These are phyloP conservation scores for Synergus umbraculus DNA, from an alignment of 2,888 invertebrate genomes.

Conservation along the genomic window DNA sequence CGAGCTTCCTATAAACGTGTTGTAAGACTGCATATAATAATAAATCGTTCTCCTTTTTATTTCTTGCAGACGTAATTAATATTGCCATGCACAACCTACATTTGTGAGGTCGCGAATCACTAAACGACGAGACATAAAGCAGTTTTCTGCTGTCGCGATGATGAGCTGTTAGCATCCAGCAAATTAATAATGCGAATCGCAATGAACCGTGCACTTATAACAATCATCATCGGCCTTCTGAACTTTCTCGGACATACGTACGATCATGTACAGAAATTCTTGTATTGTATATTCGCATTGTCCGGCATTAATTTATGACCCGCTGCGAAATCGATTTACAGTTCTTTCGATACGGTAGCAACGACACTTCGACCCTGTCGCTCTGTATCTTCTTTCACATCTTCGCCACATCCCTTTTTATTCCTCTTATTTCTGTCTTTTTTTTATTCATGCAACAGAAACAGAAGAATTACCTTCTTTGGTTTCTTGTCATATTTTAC, in stretches of 20 bases:
- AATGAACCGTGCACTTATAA: neutral
- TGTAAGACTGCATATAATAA: neutral
- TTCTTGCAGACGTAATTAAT: neutral
- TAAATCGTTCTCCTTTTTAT: slow-evolving; percentile 18
- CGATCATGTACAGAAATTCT: neutral
- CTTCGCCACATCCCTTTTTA: slow-evolving; percentile 1
- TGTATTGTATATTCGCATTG: neutral
- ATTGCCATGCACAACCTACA: slow-evolving; percentile 11
- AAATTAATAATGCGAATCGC: slow-evolving; percentile 18
- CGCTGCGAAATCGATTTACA: slow-evolving; percentile 39
- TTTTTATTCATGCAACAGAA: neutral
- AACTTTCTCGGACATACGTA: slow-evolving; percentile 16
- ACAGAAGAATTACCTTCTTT: neutral
- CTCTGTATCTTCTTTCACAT: slow-evolving; percentile 31
- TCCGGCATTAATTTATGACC: slow-evolving; percentile 30
- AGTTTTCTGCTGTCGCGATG: neutral
- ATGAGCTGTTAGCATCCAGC: neutral
- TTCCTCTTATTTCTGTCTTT: neutral
- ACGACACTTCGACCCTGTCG: slow-evolving; percentile 35
- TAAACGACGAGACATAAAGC: neutral
- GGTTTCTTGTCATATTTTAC: neutral
- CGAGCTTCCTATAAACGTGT: neutral
- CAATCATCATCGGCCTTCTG: slow-evolving; percentile 23
- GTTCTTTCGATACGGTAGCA: slow-evolving; percentile 32
- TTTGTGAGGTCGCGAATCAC: neutral